These are phyloP conservation scores for Agelas oroides DNA, from an alignment of 37 sponge, comb jelly and placozoan species.

Conservation along the genomic window DNA sequence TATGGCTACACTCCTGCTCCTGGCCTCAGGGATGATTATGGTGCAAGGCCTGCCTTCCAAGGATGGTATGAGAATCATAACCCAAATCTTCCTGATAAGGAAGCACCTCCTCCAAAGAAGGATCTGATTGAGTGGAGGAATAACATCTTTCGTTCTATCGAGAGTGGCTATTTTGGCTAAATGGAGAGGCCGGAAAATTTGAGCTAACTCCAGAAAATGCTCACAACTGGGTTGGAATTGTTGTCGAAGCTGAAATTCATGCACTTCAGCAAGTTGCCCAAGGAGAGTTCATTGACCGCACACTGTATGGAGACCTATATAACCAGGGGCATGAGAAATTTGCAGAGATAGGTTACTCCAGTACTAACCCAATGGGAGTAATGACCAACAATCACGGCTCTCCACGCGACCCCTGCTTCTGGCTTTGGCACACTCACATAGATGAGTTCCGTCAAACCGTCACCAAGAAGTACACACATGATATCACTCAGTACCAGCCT, in stretches of 20 bases:
- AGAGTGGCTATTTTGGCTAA: neutral
- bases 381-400: neutral
- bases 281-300: neutral
- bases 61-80: constrained; percentile 20
- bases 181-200: neutral
- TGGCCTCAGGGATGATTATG: constrained; percentile 14
- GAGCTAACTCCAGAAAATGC: neutral
- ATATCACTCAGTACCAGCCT: constrained; percentile 1
- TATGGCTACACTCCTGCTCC: constrained; percentile 18
- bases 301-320: neutral
- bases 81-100: neutral
- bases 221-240: constrained; percentile 1
- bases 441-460: constrained; percentile 9
- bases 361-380: neutral
- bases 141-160: constrained; percentile 16
- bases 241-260: neutral
- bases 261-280: neutral
- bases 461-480: neutral
- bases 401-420: constrained; percentile 17
- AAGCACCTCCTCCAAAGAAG: neutral
- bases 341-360: neutral
- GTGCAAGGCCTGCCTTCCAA: constrained; percentile 6
- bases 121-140: constrained; percentile 7
- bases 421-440: constrained; percentile 13
- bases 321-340: constrained; percentile 13